Base-by-base conservation (phyloP, 2,888 invertebrate genomes). In the Ditula angustiorana region DNA sequence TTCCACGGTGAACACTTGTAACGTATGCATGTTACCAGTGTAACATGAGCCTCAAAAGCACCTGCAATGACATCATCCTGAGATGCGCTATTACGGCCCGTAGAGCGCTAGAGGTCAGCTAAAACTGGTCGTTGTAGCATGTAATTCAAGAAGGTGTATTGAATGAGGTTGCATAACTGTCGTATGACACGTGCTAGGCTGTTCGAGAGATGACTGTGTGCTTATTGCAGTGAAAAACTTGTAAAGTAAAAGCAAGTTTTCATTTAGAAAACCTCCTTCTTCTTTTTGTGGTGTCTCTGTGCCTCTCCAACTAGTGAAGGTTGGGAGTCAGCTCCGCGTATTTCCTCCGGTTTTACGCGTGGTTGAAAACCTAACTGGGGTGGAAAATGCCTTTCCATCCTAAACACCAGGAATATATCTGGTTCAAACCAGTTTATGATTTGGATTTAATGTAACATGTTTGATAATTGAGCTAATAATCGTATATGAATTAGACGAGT, bases 141-240 rank as follows among this genome's bases (percentile, higher is more conserved):
- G 79, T 78, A 78, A 81, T 76, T 74, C 76, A 79, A 82, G 80
- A 77, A 82, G 82, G 82, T 75, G 79, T 67, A 71, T 62, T 69
- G 71, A 87, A 82, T 85, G 86, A 77, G 87, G 87, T 86, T 85
- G 74, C 73, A 72, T 86, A 87, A 86, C 87, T 83, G 86, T 86
- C 69, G 49, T 47, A 61, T 62, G 69, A 79, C 80, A 80, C 80
- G 78, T 82, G 83, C 69, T 63, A 71, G 70, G 28, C 8, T 50
- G 46, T 53, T 61, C 33, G 13, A 33, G 19, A 33, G 1, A 46
- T 19, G 33, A 8, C 24, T 13, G 5, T 50, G 2, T 19, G 7
- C 10, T 8, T 1, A 30, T 5, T 2, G 30, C 8, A 30, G 30
- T n/a, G n/a, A n/a, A n/a, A n/a, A n/a, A n/a, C n/a, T n/a, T n/a